phyloP scores from a whole-genome alignment of 2,797 vertebrate genomes.

The Mus spretus region DNA sequence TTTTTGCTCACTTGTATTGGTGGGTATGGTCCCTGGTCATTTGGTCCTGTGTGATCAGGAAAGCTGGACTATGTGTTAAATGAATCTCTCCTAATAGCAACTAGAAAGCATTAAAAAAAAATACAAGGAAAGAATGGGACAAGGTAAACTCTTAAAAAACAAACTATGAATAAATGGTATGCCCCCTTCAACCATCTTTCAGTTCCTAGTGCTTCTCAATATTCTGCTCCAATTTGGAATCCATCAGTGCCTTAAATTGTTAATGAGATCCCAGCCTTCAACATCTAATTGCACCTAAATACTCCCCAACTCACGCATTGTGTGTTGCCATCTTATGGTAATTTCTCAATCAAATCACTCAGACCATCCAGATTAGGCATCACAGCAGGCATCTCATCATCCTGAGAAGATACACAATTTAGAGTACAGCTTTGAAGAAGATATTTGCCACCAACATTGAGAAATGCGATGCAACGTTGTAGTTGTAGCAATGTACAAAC shows the following conservation, averaged over 20 bases:
- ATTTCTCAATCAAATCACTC: neutral
- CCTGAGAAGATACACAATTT: rapidly evolving
- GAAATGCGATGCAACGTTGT: neutral
- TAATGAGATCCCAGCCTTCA: neutral
- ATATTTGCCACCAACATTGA: neutral
- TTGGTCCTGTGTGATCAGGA: neutral
- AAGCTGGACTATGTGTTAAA: neutral
- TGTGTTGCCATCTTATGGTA: neutral
- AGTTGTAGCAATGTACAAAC: neutral
- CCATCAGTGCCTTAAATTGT: neutral
- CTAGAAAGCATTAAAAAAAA: neutral
- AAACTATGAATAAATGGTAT: neutral
- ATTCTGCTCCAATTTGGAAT: neutral
- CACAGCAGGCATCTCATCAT: neutral
- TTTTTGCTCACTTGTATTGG: neutral
- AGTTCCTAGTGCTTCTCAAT: neutral
- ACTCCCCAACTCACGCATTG: neutral
- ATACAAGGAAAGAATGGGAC: neutral
- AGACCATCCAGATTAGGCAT: neutral
- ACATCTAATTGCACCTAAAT: neutral
- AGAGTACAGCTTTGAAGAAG: neutral
- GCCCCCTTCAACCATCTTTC: neutral
- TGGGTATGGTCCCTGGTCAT: neutral
- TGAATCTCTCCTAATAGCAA: neutral
- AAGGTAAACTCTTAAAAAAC: neutral